A percentile compares a stretch with the other conserved stretches of the same genome.
Evolutionary conservation across 1,140 invertebrate species (phyloP).

Genomic region (Ladona fulva): DNA sequence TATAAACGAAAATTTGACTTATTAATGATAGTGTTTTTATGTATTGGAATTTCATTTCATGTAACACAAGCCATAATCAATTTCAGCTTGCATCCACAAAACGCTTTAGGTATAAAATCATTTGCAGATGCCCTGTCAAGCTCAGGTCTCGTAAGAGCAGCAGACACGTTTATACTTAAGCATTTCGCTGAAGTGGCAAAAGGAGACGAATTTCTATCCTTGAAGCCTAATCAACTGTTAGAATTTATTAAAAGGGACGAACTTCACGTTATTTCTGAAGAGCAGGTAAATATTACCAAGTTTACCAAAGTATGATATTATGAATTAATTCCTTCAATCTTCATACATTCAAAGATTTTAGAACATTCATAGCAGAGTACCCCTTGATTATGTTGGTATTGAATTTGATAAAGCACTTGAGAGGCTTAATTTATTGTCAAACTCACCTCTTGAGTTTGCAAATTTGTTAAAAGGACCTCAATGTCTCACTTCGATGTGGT

Average conservation of each 20-base stretch:
- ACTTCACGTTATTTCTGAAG: slow-evolving; percentile 57
- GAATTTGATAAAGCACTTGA: too few species aligned
- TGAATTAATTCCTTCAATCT: too few species aligned
- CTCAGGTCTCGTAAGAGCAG: slow-evolving; percentile 55
- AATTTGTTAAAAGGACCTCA: too few species aligned
- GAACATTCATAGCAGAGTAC: too few species aligned
- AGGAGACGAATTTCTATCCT: slow-evolving; percentile 66
- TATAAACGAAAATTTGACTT: slow-evolving; percentile 12
- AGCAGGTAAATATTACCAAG: slow-evolving; percentile 47
- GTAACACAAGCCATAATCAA: not conserved
- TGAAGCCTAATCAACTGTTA: slow-evolving; percentile 54
- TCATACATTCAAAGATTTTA: too few species aligned
- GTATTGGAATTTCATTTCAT: not conserved
- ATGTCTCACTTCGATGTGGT: too few species aligned
- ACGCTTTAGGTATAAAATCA: slow-evolving; percentile 71
- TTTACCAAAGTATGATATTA: too few species aligned
- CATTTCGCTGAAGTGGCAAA: slow-evolving; percentile 71
- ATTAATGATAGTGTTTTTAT: not conserved
- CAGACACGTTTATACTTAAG: slow-evolving; percentile 74
- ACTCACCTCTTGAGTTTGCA: too few species aligned
- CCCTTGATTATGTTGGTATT: too few species aligned
- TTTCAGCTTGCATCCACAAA: slow-evolving; percentile 66
- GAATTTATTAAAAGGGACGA: slow-evolving; percentile 70
- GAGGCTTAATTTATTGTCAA: too few species aligned
- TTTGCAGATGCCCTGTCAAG: slow-evolving; percentile 80